Evolutionary conservation across 1,140 invertebrate species (phyloP), one percentile per base, ranked within the genome.

Genomic region (Mya arenaria): DNA sequence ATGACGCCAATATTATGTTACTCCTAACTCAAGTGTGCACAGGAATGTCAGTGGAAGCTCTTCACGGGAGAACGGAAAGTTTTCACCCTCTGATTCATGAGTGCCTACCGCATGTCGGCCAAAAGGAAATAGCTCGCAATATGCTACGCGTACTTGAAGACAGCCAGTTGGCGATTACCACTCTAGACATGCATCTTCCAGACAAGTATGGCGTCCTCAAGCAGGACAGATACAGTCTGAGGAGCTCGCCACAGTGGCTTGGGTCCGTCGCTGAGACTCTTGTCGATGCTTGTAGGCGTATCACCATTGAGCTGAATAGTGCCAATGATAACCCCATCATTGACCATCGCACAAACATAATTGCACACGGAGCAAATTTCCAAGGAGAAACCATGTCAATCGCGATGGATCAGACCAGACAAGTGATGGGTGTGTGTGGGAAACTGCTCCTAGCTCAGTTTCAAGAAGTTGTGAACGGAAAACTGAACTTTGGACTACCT

Each of bases 201-300:
- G 75, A 66, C 30, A 78, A 56, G 68, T 55, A 66, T n/a, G 75
- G 62, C 10, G 62, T 66, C n/a, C 32, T 78, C 19, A 78, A 78
- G 63, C 75, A 78, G 55, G 75, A 78, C 68, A 39, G 75, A 23
- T 78, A 78, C 63, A 78, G 75, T 39, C 34, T 78, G 65, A 19
- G 69, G 30, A 78, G 75, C 41, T 66, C 75, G 0, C 62, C 75
- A 23, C 75, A 78, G 34, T 78, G 75, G 75, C 44, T 78, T 8
- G 75, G 75, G 25, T 68, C 75, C n/a, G 75, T 66, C 4, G 75
- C 63, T 13, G 75, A 78, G 34, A 78, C 75, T 17, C 41, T 78
- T 30, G 55, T 52, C 6, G 75, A 78, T 4, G 34, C 75, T 0
- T 68, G 63, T 28, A 17, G 75, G 34, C 13, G 63, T 15, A 32